Evolutionary conservation across 2,797 vertebrate genomes (phyloP).

Genomic region (Prunella strophiata): DNA sequence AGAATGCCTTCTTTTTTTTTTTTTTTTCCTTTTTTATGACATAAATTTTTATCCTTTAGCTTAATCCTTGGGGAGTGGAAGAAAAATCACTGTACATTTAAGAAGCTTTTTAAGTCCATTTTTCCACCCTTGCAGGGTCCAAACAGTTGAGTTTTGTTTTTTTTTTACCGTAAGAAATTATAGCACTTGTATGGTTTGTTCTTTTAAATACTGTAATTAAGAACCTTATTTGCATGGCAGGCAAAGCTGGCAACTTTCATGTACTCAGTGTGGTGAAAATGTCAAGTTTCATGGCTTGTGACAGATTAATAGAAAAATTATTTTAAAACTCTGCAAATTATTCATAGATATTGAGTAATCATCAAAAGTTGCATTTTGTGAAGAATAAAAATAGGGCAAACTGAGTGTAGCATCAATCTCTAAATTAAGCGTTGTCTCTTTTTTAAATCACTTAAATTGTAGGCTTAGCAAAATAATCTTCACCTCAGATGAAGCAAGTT

Average conservation of each 20-base stretch:
- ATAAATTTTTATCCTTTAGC: background rate
- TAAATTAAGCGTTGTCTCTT: conserved; percentile 3
- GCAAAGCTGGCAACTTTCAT: conserved; percentile 71
- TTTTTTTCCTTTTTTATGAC: background rate
- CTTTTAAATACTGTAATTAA: conserved; percentile 59
- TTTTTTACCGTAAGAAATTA: background rate
- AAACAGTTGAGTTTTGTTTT: background rate
- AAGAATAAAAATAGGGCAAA: conserved; percentile 56
- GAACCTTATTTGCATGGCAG: conserved; percentile 49
- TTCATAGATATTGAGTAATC: conserved; percentile 74
- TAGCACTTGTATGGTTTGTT: conserved; percentile 11
- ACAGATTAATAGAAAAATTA: conserved; percentile 75
- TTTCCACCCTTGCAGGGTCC: background rate
- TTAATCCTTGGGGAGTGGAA: background rate
- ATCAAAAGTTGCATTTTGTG: conserved; percentile 62
- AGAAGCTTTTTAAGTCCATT: background rate
- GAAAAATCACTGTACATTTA: background rate
- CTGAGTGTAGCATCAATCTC: conserved; percentile 34
- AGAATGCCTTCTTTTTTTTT: background rate
- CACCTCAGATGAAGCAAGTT: conserved; percentile 26
- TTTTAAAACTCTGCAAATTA: conserved; percentile 68
- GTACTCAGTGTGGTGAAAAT: conserved; percentile 67
- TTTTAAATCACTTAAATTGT: conserved; percentile 32
- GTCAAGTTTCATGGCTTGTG: conserved; percentile 68
- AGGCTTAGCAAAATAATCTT: conserved; percentile 54